phyloP scores from a whole-genome alignment of 2,113 vertebrate genomes.

The Podarcis raffonei region DNA sequence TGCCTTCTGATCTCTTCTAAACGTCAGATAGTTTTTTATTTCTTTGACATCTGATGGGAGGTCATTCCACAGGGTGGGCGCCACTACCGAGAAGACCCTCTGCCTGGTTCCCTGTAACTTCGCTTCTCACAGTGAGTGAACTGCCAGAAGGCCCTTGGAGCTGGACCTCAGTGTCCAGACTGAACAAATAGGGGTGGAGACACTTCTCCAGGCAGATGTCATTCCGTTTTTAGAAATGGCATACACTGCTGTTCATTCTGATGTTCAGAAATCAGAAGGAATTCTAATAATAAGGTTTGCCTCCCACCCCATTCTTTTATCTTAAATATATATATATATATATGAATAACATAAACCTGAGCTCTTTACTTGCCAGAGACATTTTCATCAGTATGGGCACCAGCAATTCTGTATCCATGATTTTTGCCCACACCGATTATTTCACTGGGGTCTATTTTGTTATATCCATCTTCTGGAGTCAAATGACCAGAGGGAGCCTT shows the following conservation, averaged over 20 bases:
- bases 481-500: background rate
- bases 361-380: conserved; percentile 50
- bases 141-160: too few relatives aligned
- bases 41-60: too few relatives aligned
- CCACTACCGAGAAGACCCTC: too few relatives aligned
- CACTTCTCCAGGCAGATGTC: background rate
- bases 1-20: too few relatives aligned
- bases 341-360: conserved; percentile 35
- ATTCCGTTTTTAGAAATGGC: background rate
- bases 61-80: too few relatives aligned
- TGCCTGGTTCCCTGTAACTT: too few relatives aligned
- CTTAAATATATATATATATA: conserved; percentile 48
- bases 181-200: too few relatives aligned
- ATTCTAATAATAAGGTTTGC: conserved; percentile 10
- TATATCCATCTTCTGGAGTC: conserved; percentile 44
- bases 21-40: too few relatives aligned
- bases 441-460: background rate
- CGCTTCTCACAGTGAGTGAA: too few relatives aligned
- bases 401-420: conserved; percentile 35
- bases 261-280: conserved; percentile 37
- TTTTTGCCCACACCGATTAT: conserved; percentile 41
- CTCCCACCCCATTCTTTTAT: background rate
- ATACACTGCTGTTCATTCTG: background rate
- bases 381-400: conserved; percentile 35
- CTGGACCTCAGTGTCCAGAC: too few relatives aligned